Percentiles rank a stretch among this genome's conserved stretches.
These are phyloP conservation scores for Ametastegia equiseti DNA, from an alignment of 2,888 invertebrate genomes.

Conservation along the genomic window DNA sequence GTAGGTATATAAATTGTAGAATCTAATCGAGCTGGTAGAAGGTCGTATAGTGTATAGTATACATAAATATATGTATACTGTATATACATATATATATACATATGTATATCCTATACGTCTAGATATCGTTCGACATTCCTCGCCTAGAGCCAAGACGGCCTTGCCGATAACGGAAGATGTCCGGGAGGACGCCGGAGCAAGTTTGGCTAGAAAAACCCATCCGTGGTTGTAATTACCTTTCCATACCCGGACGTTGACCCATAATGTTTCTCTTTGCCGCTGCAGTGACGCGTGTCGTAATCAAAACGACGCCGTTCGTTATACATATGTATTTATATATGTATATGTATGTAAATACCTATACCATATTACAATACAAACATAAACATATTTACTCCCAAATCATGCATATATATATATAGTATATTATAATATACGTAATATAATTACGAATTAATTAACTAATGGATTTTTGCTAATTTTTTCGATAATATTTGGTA, in stretches of 20 bases:
- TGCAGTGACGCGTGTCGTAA: slow-evolving; percentile 45
- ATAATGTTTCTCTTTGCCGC: slow-evolving; percentile 44
- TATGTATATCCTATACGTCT: no score
- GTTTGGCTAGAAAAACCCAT: slow-evolving; percentile 41
- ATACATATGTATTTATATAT: not conserved
- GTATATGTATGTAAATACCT: not conserved
- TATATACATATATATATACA: slow-evolving; percentile 9
- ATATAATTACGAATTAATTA: no score
- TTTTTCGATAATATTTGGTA: no score
- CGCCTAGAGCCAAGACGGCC: slow-evolving; percentile 45
- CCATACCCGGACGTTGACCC: slow-evolving; percentile 45
- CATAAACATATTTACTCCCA: not conserved
- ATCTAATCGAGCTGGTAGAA: slow-evolving; percentile 1
- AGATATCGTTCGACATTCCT: slow-evolving; percentile 46
- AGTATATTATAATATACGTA: no score
- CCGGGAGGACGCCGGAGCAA: slow-evolving; percentile 45
- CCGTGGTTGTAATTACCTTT: slow-evolving; percentile 45
- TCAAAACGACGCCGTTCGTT: slow-evolving; percentile 36
- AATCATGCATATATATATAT: not conserved
- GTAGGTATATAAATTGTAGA: not conserved
- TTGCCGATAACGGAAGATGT: slow-evolving; percentile 47
- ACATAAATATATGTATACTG: no score
- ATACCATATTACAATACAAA: no score
- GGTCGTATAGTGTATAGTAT: no score
- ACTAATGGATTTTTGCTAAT: no score